Conservation (phyloP, 92 coral and sea anemone species). For the Porites evermanni region DNA sequence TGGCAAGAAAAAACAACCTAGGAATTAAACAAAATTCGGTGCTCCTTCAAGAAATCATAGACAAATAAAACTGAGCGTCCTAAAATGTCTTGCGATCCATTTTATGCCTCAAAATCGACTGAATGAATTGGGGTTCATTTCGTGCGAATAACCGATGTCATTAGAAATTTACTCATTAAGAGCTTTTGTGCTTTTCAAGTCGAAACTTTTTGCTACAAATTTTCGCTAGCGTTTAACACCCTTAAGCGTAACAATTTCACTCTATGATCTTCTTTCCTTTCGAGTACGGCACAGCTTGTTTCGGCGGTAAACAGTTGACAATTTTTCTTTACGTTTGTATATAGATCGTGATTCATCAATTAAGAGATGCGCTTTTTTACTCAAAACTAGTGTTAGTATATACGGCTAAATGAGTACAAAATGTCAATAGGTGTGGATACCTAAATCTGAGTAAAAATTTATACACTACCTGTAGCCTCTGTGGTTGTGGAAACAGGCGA, state of each 20-base stretch:
- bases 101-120: background rate
- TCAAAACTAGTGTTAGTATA: background rate
- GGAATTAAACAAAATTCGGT: background rate
- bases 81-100: background rate
- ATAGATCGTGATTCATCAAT: background rate
- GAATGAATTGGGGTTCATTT: background rate
- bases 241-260: background rate
- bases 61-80: background rate
- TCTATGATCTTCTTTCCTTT: too few relatives aligned
- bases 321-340: too few relatives aligned
- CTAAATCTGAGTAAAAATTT: too few relatives aligned
- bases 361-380: constrained; percentile 22
- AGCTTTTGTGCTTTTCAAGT: constrained; percentile 56
- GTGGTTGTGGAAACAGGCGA: constrained; percentile 67
- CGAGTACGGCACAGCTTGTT: background rate
- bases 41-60: background rate
- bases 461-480: constrained; percentile 62
- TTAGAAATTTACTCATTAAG: constrained; percentile 47
- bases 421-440: background rate
- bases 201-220: constrained; percentile 47
- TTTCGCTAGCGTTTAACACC: background rate
- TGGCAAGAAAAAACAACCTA: constrained; percentile 12
- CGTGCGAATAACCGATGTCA: constrained; percentile 18
- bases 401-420: background rate
- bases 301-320: too few relatives aligned